phyloP scores from a whole-genome alignment of 2,797 vertebrate genomes.

The Artibeus jamaicensis region DNA sequence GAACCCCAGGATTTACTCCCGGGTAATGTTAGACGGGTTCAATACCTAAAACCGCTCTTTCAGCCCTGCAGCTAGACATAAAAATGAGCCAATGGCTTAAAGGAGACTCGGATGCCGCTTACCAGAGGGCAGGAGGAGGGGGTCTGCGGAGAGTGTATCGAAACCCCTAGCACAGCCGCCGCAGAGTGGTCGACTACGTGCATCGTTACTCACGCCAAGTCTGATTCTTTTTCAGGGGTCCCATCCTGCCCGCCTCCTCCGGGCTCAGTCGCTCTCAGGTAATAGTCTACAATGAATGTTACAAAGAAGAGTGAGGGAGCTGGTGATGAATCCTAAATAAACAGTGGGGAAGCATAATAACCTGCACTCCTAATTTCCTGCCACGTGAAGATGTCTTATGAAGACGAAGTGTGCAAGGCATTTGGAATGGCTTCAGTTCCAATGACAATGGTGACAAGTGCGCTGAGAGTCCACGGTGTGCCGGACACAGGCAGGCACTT shows the following conservation, averaged over 20 bases:
- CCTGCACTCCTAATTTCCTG: background rate
- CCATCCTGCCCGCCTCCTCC: background rate
- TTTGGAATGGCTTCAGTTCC: background rate
- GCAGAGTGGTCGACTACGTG: fast-evolving
- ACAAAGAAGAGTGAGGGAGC: background rate
- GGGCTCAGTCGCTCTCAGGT: background rate
- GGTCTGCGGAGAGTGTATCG: fast-evolving
- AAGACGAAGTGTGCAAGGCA: background rate
- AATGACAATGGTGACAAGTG: background rate
- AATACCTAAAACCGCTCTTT: background rate
- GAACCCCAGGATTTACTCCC: too few relatives aligned
- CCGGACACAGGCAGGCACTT: background rate
- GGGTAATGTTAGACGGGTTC: background rate
- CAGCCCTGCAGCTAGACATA: background rate
- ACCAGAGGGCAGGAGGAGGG: fast-evolving
- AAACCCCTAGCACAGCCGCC: fast-evolving
- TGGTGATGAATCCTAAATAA: background rate
- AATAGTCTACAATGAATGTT: background rate
- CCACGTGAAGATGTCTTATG: too few relatives aligned
- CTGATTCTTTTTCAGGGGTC: background rate
- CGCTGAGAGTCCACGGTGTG: fast-evolving
- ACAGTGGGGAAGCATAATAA: background rate
- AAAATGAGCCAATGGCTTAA: background rate
- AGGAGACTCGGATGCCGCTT: background rate
- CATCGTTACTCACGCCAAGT: background rate